Conservation (phyloP, 2,797 vertebrate species). For the Poecilia picta region DNA sequence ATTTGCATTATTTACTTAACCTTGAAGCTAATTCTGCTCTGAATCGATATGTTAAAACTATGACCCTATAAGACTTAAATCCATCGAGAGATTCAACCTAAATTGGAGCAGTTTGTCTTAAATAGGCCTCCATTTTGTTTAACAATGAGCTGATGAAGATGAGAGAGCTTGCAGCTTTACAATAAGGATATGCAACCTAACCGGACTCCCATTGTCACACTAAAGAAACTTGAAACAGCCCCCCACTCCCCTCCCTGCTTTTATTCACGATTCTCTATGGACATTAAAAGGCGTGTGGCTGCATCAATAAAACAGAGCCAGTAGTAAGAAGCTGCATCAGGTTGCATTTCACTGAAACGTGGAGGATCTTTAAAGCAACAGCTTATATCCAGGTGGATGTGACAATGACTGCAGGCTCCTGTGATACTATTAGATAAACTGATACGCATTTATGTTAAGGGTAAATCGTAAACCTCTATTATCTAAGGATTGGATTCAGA, state of each 20-base stretch:
- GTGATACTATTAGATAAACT: neutral
- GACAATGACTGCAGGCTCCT: neutral
- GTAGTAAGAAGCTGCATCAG: conserved; percentile 68
- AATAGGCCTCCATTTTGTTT: conserved; percentile 7
- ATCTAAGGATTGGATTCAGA: neutral
- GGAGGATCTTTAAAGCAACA: neutral
- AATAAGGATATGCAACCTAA: conserved; percentile 76
- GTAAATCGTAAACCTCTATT: neutral
- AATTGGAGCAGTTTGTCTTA: neutral
- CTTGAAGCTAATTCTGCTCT: neutral
- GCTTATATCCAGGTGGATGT: conserved; percentile 9
- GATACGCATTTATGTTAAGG: neutral
- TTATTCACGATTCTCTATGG: conserved; percentile 74
- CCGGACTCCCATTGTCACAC: conserved; percentile 78
- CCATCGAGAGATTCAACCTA: neutral
- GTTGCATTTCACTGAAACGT: conserved; percentile 54
- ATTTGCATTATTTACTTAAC: neutral
- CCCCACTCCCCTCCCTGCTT: conserved; percentile 58
- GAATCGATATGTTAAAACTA: neutral
- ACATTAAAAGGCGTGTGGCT: conserved; percentile 84
- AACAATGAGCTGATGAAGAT: conserved; percentile 46
- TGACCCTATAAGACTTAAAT: neutral
- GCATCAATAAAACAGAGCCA: conserved; percentile 91
- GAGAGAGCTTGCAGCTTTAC: conserved; percentile 63
- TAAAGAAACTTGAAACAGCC: conserved; percentile 74